Conservation (phyloP, 2,797 vertebrate genomes). For the Vireo griseus region DNA sequence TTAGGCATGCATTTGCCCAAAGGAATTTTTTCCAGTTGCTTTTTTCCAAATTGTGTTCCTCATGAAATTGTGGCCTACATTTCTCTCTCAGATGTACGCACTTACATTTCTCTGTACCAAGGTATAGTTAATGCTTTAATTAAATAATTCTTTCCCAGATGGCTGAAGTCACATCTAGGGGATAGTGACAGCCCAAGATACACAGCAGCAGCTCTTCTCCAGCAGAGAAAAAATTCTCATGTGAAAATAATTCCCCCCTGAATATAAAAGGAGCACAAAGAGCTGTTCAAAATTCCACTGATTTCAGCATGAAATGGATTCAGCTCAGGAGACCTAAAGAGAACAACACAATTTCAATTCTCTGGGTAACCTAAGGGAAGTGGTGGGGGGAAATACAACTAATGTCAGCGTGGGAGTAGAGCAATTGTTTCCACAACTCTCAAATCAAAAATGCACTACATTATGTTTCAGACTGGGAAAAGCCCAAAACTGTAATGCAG, state of each 20-base stretch:
- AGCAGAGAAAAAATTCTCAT: neutral
- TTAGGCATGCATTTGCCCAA: neutral
- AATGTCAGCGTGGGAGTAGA: slow-evolving; percentile 1
- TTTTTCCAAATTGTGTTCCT: neutral
- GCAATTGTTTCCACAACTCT: slow-evolving; percentile 24
- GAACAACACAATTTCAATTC: neutral
- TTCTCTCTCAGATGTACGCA: neutral
- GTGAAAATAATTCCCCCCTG: neutral
- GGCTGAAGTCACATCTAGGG: neutral
- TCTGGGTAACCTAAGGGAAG: neutral
- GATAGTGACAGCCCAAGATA: neutral
- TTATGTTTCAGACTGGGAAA: neutral
- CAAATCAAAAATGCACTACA: neutral
- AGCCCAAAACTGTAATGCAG: neutral
- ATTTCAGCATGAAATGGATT: neutral
- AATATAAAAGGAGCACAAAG: neutral
- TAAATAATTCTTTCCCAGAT: neutral
- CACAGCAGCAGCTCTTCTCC: neutral
- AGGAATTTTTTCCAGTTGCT: neutral
- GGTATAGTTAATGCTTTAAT: slow-evolving; percentile 22
- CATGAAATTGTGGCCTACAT: neutral
- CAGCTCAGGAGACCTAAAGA: neutral
- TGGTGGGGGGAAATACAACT: rapidly evolving
- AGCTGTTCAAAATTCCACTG: neutral
- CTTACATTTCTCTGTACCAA: neutral